These are phyloP conservation scores for Euleptes europaea DNA, from an alignment of 2,113 vertebrate species.

Conservation along the genomic window DNA sequence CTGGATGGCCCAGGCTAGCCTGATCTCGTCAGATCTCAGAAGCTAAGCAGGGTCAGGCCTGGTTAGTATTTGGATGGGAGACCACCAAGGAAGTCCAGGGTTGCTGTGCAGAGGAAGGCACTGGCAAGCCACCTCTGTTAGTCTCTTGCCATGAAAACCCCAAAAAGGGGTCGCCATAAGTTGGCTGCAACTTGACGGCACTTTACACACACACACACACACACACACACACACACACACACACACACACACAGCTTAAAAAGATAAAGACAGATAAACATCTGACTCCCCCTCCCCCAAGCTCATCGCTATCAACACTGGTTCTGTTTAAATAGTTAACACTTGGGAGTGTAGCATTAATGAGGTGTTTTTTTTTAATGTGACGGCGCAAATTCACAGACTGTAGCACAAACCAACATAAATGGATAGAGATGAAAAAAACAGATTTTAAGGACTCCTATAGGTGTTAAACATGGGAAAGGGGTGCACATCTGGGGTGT, in stretches of 20 bases:
- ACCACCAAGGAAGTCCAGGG: too few relatives aligned
- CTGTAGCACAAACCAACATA: not conserved
- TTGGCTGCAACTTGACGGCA: too few relatives aligned
- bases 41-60: too few relatives aligned
- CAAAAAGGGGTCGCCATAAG: too few relatives aligned
- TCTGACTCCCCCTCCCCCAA: not conserved
- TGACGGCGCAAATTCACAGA: not conserved
- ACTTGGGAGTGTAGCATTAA: not conserved
- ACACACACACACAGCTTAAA: not conserved
- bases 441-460: not conserved
- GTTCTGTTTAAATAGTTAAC: not conserved
- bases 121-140: too few relatives aligned
- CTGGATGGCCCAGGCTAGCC: too few relatives aligned
- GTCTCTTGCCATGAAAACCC: too few relatives aligned
- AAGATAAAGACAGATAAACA: not conserved
- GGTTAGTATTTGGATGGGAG: too few relatives aligned
- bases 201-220: too few relatives aligned
- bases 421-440: fast-evolving
- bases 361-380: not conserved
- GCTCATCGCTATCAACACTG: not conserved
- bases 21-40: too few relatives aligned
- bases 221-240: too few relatives aligned
- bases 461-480: not conserved
- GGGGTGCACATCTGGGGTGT: not conserved
- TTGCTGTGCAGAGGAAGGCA: too few relatives aligned